Conservation (phyloP, 2,797 vertebrate species). For the Hydrocynus forskahlii region DNA sequence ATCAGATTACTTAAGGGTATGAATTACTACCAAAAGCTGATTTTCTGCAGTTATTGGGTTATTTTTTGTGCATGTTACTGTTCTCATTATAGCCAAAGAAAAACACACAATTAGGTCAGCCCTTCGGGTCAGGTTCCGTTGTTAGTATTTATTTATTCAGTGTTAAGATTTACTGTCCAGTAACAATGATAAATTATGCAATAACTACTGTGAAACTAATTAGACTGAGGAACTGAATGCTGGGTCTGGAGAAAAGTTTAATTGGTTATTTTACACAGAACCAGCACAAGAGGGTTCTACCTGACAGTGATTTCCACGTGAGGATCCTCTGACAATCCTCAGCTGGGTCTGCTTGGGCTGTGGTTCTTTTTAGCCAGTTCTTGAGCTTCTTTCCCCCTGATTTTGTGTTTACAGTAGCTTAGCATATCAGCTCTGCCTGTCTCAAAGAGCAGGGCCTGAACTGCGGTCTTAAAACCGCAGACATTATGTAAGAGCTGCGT, state of each 20-base stretch:
- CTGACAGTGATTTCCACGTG: neutral
- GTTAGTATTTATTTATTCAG: neutral
- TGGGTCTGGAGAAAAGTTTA: neutral
- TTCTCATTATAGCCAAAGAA: neutral
- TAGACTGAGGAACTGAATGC: neutral
- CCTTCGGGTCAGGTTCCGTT: neutral
- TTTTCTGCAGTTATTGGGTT: neutral
- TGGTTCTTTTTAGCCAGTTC: neutral
- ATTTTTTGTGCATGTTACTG: neutral
- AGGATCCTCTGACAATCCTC: neutral
- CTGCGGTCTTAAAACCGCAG: conserved; percentile 6
- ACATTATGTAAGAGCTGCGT: conserved; percentile 35
- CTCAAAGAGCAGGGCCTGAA: conserved; percentile 31
- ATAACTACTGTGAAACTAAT: neutral
- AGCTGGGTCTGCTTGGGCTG: neutral
- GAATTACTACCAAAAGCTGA: neutral
- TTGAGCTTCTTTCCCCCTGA: conserved; percentile 12
- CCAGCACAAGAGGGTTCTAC: neutral
- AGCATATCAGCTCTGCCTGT: conserved; percentile 34
- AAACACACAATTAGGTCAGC: neutral
- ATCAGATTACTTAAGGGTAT: neutral
- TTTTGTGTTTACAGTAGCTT: conserved; percentile 26
- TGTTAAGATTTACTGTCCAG: neutral
- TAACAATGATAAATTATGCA: neutral
- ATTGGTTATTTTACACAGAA: neutral